Base-by-base conservation (phyloP, 1,140 invertebrate species). In the Drosophila rhopaloa region DNA sequence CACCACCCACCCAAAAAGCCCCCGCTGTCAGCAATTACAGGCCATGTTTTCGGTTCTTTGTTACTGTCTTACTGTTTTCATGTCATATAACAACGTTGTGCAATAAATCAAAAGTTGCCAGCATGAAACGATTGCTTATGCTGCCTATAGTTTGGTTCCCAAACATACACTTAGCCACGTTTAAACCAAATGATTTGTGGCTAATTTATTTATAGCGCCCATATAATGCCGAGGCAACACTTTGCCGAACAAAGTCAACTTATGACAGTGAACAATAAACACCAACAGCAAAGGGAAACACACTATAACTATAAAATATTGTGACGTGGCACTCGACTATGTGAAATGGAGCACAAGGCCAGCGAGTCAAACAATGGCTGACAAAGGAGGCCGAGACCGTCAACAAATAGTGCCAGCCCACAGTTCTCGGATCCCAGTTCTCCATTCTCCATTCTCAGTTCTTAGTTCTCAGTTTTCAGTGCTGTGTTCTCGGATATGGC, bases 71-170 rank as follows among this genome's bases (percentile, higher is more conserved):
- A 43, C 48, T 62, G 60, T 56, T 76, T 76, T 50, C 81, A 67
- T 84, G 80, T 83, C 79, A 88, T 47, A 57, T 61, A 73, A 72
- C 66, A 88, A 61, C 37, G 74, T 63, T 72, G 75, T 46, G 71
- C 79, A 88, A 86, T 86, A 88, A 86, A 86, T 86, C 82, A 86
- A 68, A 88, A 68, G 57, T 60, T 81, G 32, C 43, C 43, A 57
- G 66, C 79, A 79, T 67, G 55, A 75, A 81, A 85, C 70, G 35
- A 74, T 54, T 66, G 75, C 48, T 76, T 76, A 76, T 67, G 73
- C 51, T 59, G 63, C 50, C 68, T 57, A 79, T 68, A 78, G 53
- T 60, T 41, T 11, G 51, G 19, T n/a, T 29, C 16, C 5, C 27
- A 55, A 54, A 46, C 58, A 40, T 14, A 60, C 37, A 35, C 29